These are phyloP conservation scores for Lasioglossum malachurum DNA, from an alignment of 2,888 invertebrate species.

Conservation along the genomic window DNA sequence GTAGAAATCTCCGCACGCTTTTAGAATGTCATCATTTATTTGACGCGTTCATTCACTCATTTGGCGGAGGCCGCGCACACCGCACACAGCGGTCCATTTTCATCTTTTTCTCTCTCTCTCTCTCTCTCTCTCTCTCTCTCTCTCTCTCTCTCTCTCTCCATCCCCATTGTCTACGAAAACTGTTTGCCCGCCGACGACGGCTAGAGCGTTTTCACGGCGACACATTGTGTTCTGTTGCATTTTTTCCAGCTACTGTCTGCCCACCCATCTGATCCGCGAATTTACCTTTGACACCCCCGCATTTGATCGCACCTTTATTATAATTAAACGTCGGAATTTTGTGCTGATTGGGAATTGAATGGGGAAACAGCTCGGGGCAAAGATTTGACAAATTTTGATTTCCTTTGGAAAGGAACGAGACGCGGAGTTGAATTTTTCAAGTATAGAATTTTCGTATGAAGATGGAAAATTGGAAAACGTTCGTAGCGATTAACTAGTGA, in stretches of 20 bases:
- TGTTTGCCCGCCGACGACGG: constrained; percentile 24
- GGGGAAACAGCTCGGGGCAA: not conserved
- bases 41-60: constrained; percentile 48
- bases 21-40: constrained; percentile 56
- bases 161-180: constrained; percentile 35
- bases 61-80: constrained; percentile 7
- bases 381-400: not conserved
- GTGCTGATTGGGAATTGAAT: too few species aligned
- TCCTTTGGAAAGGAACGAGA: not conserved
- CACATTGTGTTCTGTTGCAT: constrained; percentile 13
- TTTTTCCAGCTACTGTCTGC: not conserved
- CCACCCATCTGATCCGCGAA: not conserved
- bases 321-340: not conserved
- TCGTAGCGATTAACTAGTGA: not conserved
- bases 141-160: constrained; percentile 10
- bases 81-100: constrained; percentile 40
- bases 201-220: not conserved
- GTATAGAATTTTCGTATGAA: not conserved
- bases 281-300: not conserved
- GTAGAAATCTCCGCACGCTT: constrained; percentile 43
- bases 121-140: not conserved
- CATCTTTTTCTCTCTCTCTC: constrained; percentile 11
- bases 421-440: not conserved
- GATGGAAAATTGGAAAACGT: not conserved
- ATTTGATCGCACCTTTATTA: not conserved